Evolutionary conservation across 2,113 vertebrate genomes (phyloP).

Genomic region (Accipiter cooperii): DNA sequence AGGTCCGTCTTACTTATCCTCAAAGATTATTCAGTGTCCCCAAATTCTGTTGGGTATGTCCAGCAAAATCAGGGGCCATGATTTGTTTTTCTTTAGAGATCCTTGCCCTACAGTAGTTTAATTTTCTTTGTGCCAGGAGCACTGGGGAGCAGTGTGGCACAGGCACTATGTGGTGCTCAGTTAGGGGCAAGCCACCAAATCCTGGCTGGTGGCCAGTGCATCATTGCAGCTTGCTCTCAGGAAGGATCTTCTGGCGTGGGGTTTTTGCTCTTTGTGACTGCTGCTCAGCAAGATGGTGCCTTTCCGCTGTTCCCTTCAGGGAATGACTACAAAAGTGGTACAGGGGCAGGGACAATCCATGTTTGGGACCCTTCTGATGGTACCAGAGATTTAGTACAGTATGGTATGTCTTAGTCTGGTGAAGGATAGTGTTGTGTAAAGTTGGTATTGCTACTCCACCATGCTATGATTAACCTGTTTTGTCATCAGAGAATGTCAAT

Average conservation of each 20-base stretch:
- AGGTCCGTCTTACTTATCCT: background rate
- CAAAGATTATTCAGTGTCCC: background rate
- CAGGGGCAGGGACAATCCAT: background rate
- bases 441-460: background rate
- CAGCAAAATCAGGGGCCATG: background rate
- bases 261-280: background rate
- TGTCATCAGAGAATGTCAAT: background rate
- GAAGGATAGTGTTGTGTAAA: background rate
- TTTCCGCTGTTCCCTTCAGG: background rate
- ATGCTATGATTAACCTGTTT: background rate
- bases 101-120: background rate
- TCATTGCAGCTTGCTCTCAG: background rate
- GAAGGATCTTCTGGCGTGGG: background rate
- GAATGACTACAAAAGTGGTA: background rate
- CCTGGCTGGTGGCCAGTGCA: background rate
- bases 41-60: background rate
- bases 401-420: background rate
- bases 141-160: accelerated
- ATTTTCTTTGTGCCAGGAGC: background rate
- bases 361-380: background rate
- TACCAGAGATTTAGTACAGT: background rate
- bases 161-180: background rate
- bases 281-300: background rate
- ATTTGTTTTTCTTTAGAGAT: background rate
- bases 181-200: background rate